phyloP scores from a whole-genome alignment of 1,140 invertebrate genomes.

The Mycetomoellerius zeteki region DNA sequence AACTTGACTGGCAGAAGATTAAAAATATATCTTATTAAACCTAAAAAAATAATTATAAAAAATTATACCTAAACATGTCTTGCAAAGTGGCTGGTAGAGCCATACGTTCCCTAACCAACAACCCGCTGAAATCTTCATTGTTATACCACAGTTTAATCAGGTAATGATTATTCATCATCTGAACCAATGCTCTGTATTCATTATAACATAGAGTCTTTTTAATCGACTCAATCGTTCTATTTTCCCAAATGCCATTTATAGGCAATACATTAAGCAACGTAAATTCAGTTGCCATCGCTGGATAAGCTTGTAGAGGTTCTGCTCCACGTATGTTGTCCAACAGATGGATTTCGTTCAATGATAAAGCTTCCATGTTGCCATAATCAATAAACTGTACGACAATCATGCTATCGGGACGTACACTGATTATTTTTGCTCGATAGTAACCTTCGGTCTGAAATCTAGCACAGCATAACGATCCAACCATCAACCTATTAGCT shows the following conservation, averaged over 20 bases:
- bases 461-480: conserved; percentile 89
- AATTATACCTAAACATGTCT: conserved; percentile 69
- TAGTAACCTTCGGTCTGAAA: conserved; percentile 90
- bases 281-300: conserved; percentile 88
- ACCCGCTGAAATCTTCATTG: conserved; percentile 77
- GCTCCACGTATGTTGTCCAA: conserved; percentile 86
- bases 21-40: neutral
- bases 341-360: conserved; percentile 87
- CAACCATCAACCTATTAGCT: conserved; percentile 83
- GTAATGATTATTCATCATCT: conserved; percentile 72
- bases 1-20: too few species aligned
- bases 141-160: conserved; percentile 78
- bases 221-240: conserved; percentile 85
- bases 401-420: conserved; percentile 85
- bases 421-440: conserved; percentile 87
- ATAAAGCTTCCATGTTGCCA: conserved; percentile 89
- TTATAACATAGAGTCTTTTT: conserved; percentile 86
- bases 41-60: neutral
- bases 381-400: conserved; percentile 91
- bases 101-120: conserved; percentile 70
- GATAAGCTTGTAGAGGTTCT: conserved; percentile 84
- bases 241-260: conserved; percentile 86
- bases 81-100: conserved; percentile 48
- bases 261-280: conserved; percentile 87
- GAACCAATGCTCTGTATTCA: conserved; percentile 84